These are phyloP conservation scores for Eulemur mongoz DNA, from an alignment of 2,797 vertebrate genomes.

Conservation along the genomic window DNA sequence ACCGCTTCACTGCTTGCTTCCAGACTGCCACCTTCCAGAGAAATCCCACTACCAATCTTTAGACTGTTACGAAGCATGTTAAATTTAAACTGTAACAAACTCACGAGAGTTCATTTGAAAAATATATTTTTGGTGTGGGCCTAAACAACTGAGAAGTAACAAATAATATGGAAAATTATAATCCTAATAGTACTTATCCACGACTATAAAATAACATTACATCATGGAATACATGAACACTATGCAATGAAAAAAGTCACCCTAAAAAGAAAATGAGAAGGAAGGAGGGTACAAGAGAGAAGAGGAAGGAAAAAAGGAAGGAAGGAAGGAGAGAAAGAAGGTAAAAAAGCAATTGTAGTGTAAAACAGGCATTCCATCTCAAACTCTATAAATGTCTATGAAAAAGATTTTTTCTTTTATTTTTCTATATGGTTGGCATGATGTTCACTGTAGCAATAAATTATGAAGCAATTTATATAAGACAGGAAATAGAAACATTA, in stretches of 20 bases:
- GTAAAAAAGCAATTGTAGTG: fast-evolving
- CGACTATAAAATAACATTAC: background rate
- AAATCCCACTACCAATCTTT: background rate
- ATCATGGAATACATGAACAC: fast-evolving
- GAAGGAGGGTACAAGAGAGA: fast-evolving
- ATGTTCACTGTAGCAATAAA: background rate
- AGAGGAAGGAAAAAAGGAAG: background rate
- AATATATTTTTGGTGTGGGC: background rate
- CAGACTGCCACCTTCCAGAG: background rate
- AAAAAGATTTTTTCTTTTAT: background rate
- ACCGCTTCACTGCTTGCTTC: background rate
- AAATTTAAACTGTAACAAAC: background rate
- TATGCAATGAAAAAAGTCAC: background rate
- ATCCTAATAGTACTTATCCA: background rate
- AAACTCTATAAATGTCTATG: background rate
- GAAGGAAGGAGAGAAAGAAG: too few species aligned
- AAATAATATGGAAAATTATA: background rate
- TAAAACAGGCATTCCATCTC: background rate
- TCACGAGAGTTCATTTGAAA: background rate
- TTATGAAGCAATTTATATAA: background rate
- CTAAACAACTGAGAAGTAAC: background rate
- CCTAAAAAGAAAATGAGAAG: background rate
- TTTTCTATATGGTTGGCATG: background rate
- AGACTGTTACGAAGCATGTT: background rate
- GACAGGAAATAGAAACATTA: background rate